Evolutionary conservation across 2,113 vertebrate species (phyloP).

Genomic region (Acanthisitta chloris): DNA sequence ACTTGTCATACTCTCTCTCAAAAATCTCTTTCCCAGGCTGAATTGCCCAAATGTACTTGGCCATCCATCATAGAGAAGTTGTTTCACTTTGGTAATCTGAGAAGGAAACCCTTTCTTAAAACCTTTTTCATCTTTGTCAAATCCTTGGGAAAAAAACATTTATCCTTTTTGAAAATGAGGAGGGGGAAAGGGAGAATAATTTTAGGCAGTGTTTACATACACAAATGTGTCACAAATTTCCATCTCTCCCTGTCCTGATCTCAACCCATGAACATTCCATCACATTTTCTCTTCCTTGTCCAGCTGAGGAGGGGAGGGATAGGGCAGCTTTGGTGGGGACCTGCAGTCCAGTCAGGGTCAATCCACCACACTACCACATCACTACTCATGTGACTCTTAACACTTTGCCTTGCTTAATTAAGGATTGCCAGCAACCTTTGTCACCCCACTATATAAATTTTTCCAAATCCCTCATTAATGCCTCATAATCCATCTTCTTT

Average conservation of each 20-base stretch:
- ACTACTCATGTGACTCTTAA: not conserved
- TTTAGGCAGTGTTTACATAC: not conserved
- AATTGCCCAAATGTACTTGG: not conserved
- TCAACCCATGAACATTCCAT: not conserved
- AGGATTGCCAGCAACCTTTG: not conserved
- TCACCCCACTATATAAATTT: not conserved
- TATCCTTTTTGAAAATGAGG: not conserved
- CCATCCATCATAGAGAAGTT: not conserved
- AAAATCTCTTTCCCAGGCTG: not conserved
- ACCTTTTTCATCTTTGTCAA: not conserved
- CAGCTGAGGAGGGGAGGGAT: not conserved
- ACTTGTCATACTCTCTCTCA: not conserved
- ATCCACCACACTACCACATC: not conserved
- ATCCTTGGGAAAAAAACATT: not conserved
- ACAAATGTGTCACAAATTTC: not conserved
- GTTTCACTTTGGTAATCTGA: not conserved
- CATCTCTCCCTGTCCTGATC: not conserved
- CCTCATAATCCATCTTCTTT: not conserved
- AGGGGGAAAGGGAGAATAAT: not conserved
- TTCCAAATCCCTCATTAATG: not conserved
- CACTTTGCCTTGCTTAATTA: not conserved
- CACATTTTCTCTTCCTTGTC: too few species aligned
- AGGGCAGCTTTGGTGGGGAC: not conserved
- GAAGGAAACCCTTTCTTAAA: not conserved
- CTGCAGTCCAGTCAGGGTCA: not conserved